phyloP scores from a whole-genome alignment of 2,113 vertebrate genomes.

The Pollachius pollachius region DNA sequence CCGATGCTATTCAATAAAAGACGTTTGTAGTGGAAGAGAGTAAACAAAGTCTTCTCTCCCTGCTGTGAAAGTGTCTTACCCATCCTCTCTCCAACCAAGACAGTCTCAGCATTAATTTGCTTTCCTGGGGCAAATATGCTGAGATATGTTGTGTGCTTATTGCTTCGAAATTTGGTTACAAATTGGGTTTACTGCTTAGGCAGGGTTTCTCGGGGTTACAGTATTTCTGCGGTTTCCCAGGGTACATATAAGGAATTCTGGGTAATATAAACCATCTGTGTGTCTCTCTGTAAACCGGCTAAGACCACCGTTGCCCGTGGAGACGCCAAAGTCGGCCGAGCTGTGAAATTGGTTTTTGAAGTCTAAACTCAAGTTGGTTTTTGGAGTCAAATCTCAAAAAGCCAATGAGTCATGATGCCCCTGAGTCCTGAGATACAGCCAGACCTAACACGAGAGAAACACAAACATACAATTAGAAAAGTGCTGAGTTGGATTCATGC shows the following conservation, averaged over 20 bases:
- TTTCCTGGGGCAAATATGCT: too few species aligned
- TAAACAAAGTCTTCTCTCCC: too few species aligned
- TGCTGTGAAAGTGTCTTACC: too few species aligned
- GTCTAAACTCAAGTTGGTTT: not conserved
- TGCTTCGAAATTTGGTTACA: not conserved
- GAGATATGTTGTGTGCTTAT: not conserved
- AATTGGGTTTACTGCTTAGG: slow-evolving; percentile 24
- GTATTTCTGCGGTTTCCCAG: slow-evolving; percentile 34
- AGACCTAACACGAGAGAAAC: slow-evolving; percentile 51
- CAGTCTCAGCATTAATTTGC: too few species aligned
- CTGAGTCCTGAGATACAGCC: slow-evolving; percentile 42
- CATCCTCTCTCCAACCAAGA: too few species aligned
- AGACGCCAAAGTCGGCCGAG: slow-evolving; percentile 54
- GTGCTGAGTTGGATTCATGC: slow-evolving; percentile 56
- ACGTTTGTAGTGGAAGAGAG: too few species aligned
- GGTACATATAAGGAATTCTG: slow-evolving; percentile 21
- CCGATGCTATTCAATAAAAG: not conserved
- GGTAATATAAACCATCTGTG: slow-evolving; percentile 60
- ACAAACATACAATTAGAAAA: slow-evolving; percentile 65
- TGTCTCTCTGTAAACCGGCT: slow-evolving; percentile 37
- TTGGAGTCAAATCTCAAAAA: too few species aligned
- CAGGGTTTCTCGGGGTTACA: slow-evolving; percentile 20
- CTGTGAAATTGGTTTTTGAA: slow-evolving; percentile 52
- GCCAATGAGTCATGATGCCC: slow-evolving; percentile 40
- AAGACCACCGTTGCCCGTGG: slow-evolving; percentile 45